Evolutionary conservation across 1,140 invertebrate genomes (phyloP).

Genomic region (Saccostrea cuccullata): DNA sequence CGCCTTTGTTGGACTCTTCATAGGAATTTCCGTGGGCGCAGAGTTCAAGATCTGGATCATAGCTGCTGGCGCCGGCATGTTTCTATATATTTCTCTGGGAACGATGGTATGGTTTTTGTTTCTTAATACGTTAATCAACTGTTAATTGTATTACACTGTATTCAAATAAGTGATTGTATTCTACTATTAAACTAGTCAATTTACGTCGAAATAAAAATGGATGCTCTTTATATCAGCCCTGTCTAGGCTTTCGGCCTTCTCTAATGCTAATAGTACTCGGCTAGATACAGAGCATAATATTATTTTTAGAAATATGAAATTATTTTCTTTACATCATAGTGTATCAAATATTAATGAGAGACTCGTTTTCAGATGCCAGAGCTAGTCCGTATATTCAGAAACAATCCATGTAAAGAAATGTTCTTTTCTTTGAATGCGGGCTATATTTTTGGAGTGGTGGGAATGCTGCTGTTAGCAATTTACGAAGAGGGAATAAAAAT

Average conservation of each 20-base stretch:
- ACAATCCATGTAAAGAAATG: constrained; percentile 40
- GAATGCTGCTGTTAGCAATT: constrained; percentile 47
- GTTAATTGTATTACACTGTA: too few species aligned
- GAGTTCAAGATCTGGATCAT: constrained; percentile 80
- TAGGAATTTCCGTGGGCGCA: constrained; percentile 78
- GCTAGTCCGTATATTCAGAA: constrained; percentile 40
- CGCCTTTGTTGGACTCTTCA: constrained; percentile 83
- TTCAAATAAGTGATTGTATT: too few species aligned
- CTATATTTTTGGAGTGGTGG: constrained; percentile 36
- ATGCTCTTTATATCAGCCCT: too few species aligned
- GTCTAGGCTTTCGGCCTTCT: too few species aligned
- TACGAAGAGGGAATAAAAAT: constrained; percentile 43
- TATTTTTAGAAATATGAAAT: too few species aligned
- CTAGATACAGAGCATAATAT: too few species aligned
- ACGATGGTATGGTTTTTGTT: constrained; percentile 80
- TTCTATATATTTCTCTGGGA: constrained; percentile 82
- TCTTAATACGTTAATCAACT: too few species aligned
- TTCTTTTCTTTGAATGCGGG: constrained; percentile 47
- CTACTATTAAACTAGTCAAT: too few species aligned
- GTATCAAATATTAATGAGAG: not conserved
- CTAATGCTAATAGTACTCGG: too few species aligned
- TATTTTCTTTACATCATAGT: not conserved
- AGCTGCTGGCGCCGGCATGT: constrained; percentile 82
- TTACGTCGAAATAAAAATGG: too few species aligned
- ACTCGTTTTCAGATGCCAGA: constrained; percentile 46